Percentiles rank a stretch among this genome's conserved stretches.
Evolutionary conservation across 2,797 vertebrate species (phyloP).

Genomic region (Phalanger gymnotis): DNA sequence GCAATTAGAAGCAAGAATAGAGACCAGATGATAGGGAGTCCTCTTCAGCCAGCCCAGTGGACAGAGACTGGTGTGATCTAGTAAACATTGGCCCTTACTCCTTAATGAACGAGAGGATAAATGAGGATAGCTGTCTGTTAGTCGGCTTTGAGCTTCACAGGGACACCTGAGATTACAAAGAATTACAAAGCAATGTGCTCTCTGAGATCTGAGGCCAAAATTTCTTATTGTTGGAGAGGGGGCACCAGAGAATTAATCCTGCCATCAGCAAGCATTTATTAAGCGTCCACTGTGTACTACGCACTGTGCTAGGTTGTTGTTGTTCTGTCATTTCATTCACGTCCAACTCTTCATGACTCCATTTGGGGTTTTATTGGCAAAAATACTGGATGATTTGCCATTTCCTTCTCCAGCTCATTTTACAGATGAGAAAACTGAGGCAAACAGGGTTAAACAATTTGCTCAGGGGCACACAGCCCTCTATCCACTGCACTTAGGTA

Average conservation of each 20-base stretch:
- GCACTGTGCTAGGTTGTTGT: not conserved
- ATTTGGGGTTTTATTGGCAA: not conserved
- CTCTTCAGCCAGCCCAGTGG: not conserved
- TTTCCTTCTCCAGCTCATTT: not conserved
- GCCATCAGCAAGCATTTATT: not conserved
- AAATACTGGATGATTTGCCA: not conserved
- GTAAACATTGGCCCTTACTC: not conserved
- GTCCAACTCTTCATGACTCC: not conserved
- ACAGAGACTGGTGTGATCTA: not conserved
- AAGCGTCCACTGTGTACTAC: not conserved
- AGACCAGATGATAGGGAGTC: not conserved
- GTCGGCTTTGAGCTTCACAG: not conserved
- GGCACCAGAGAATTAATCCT: not conserved
- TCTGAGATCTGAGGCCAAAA: not conserved
- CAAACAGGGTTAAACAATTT: not conserved
- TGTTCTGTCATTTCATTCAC: not conserved
- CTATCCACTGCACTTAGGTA: not conserved
- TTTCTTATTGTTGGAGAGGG: not conserved
- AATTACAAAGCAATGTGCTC: not conserved
- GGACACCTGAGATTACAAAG: not conserved
- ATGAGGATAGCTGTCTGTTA: not conserved
- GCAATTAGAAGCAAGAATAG: not conserved
- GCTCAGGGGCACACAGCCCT: not conserved
- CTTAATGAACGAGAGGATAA: not conserved
- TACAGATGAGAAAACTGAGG: not conserved